Base-by-base conservation (phyloP, 2,797 vertebrate species). In the Danio kyathit region DNA sequence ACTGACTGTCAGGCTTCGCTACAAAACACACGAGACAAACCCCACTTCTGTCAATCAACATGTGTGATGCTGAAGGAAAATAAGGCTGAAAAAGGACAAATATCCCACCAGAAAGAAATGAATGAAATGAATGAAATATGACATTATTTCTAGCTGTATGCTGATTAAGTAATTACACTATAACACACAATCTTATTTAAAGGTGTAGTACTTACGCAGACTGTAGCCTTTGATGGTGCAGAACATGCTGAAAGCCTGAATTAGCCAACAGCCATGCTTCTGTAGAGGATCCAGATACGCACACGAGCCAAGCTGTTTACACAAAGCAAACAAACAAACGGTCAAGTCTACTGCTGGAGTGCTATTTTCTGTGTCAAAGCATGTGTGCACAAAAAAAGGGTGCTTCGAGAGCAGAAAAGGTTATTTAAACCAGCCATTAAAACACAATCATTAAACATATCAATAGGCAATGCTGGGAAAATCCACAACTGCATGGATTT, bases 201-300 rank as follows among this genome's bases (percentile, higher is more conserved):
- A 2, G 2, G 7, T 14, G 10, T 29, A 2, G 2, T 49, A 91
- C 94, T 93, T 86, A 94, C 93, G 91, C 63, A 93, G 5, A 8
- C 90, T 86, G 41, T 94, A 95, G 57, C 91, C 95, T 80, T 93
- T 89, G 70, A 94, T 93, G 40, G 94, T 94, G 85, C 93, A 94
- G 87, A 92, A 91, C 93, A 94, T 92, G 83, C 94, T 93, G 75
- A 95, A 94, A 1, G 93, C 89, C 74, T 93, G 94, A 81, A 94
- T 93, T 10, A 95, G 87, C 93, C 93, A 94, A 87, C 93, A 93
- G 84, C 90, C 86, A 19, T 91, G 92, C 83, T 91, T 93, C 85
- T 94, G 77, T 56, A 94, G 88, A 11, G 83, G 88, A 81, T 92
- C 90, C 87, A 95, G 90, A 78, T 92, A 94, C 11, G 83, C 94